These are phyloP conservation scores for Chionomys nivalis DNA, from an alignment of 2,113 vertebrate species.

Conservation along the genomic window DNA sequence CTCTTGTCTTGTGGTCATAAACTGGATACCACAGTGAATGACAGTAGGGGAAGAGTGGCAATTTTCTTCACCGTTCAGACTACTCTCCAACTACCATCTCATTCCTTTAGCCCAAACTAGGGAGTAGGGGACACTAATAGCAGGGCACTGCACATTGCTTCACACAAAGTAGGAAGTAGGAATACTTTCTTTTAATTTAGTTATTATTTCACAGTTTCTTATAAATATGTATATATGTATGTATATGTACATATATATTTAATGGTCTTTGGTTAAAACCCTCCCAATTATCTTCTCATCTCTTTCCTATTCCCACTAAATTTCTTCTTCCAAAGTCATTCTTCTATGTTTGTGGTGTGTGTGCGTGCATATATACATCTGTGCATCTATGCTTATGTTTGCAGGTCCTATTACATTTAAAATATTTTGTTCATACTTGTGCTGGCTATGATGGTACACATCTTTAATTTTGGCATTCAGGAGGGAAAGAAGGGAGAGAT, in stretches of 20 bases:
- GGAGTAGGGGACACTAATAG: neutral
- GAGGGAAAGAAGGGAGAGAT: too few species aligned
- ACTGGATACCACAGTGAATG: neutral
- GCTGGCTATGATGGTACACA: neutral
- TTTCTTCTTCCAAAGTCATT: neutral
- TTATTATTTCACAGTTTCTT: neutral
- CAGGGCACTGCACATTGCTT: neutral
- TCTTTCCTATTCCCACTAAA: neutral
- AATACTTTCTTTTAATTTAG: neutral
- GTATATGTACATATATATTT: neutral
- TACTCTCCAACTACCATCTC: neutral
- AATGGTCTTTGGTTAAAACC: neutral
- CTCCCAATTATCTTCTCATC: neutral
- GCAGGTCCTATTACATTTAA: neutral
- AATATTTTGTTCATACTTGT: neutral
- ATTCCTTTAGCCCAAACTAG: neutral
- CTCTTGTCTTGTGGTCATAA: neutral
- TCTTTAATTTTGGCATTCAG: neutral
- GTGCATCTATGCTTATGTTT: neutral
- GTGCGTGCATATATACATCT: neutral
- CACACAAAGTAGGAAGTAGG: neutral
- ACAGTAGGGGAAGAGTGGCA: neutral
- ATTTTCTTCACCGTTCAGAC: slow-evolving; percentile 6
- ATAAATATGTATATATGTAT: neutral
- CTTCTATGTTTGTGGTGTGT: neutral